phyloP scores from a whole-genome alignment of 2,113 vertebrate species.

The Oryzias javanicus region DNA sequence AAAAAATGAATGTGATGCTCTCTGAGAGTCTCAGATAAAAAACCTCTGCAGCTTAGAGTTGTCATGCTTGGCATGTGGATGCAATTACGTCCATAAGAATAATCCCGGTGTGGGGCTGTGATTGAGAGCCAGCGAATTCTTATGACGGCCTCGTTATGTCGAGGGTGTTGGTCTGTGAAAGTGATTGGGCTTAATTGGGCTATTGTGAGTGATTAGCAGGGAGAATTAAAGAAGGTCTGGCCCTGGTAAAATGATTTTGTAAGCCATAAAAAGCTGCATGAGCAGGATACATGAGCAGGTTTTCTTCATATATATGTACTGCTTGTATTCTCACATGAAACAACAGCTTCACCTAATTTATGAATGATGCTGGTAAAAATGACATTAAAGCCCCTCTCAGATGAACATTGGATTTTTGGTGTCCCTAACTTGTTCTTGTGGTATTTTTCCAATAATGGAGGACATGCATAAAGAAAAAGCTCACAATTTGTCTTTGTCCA shows the following conservation, averaged over 20 bases:
- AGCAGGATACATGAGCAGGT: not conserved
- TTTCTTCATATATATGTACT: not conserved
- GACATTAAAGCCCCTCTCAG: no score
- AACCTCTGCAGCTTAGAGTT: not conserved
- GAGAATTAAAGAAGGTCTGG: slow-evolving; percentile 31
- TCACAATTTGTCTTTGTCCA: no score
- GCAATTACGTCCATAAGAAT: slow-evolving; percentile 31
- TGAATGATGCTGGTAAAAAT: no score
- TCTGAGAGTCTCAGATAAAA: not conserved
- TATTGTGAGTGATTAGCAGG: slow-evolving; percentile 47
- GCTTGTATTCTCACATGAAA: no score
- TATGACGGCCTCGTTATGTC: slow-evolving; percentile 31
- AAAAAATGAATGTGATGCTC: not conserved
- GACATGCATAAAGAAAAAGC: no score
- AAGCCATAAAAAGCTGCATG: slow-evolving; percentile 2
- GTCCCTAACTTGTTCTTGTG: no score
- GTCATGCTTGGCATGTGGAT: slow-evolving; percentile 7
- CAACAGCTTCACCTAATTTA: no score
- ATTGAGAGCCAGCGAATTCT: slow-evolving; percentile 19
- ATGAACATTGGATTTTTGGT: no score
- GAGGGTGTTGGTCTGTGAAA: slow-evolving; percentile 44
- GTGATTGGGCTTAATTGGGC: slow-evolving; percentile 54
- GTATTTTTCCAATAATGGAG: no score
- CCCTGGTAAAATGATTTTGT: slow-evolving; percentile 17
- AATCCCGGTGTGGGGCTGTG: slow-evolving; percentile 8